These are phyloP conservation scores for Synchiropus splendidus DNA, from an alignment of 2,113 vertebrate genomes.

Conservation along the genomic window DNA sequence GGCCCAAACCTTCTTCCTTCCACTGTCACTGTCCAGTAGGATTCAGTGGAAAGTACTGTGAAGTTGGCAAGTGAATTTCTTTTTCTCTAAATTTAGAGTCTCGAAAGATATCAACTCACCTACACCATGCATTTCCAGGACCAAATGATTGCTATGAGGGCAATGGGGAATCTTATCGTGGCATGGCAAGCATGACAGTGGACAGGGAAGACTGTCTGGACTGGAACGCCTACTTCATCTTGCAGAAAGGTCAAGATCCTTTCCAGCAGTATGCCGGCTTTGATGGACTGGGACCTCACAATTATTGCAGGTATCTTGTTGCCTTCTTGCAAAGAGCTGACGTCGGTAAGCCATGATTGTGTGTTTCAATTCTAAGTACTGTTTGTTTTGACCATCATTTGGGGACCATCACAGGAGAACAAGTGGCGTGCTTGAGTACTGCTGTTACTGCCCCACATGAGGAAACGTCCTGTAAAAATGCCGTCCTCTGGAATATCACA, in stretches of 20 bases:
- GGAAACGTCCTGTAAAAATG: too few relatives aligned
- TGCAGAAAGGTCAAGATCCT: slow-evolving; percentile 15
- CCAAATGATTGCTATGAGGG: slow-evolving; percentile 46
- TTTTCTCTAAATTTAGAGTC: too few relatives aligned
- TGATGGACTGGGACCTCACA: slow-evolving; percentile 43
- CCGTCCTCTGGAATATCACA: too few relatives aligned
- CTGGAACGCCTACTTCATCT: slow-evolving; percentile 54
- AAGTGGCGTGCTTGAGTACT: too few relatives aligned
- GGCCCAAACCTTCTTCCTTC: slow-evolving; percentile 16
- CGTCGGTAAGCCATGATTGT: too few relatives aligned
- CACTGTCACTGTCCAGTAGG: slow-evolving; percentile 35
- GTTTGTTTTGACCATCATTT: too few relatives aligned
- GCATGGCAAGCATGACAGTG: slow-evolving; percentile 35
- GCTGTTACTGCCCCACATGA: too few relatives aligned
- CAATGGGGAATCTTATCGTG: slow-evolving; percentile 42
- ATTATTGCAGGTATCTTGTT: slow-evolving; percentile 60
- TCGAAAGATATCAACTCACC: too few relatives aligned
- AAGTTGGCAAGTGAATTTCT: slow-evolving; percentile 38
- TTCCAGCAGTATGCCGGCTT: slow-evolving; percentile 14
- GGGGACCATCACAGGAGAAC: too few relatives aligned
- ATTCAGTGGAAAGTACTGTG: slow-evolving; percentile 50
- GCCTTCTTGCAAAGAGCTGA: too few relatives aligned
- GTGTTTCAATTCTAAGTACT: too few relatives aligned
- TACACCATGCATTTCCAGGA: slow-evolving; percentile 10
- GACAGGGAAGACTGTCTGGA: slow-evolving; percentile 43